These are phyloP conservation scores for Glaucomys volans DNA, from an alignment of 2,113 vertebrate genomes.

Conservation along the genomic window DNA sequence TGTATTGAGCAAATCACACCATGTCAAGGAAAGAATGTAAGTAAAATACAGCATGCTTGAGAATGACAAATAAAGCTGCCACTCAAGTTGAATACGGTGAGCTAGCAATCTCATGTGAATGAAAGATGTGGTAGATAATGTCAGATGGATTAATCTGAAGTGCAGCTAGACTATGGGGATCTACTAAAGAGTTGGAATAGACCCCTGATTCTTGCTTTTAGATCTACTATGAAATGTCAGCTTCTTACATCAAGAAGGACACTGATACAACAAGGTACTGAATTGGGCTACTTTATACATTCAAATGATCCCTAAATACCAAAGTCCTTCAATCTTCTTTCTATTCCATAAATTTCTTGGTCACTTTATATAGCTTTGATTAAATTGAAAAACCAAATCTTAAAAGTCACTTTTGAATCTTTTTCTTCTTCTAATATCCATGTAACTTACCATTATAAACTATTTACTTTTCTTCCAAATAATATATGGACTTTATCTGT, in stretches of 20 bases:
- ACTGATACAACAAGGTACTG: not conserved
- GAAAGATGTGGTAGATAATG: not conserved
- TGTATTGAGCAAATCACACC: conserved; percentile 3
- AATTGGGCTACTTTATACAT: not conserved
- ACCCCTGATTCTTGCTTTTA: not conserved
- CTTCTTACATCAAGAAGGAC: not conserved
- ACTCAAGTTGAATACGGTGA: not conserved
- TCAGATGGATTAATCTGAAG: not conserved
- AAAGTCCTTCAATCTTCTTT: not conserved
- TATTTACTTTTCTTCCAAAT: not conserved
- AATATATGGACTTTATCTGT: not conserved
- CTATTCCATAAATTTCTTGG: not conserved
- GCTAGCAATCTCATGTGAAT: not conserved
- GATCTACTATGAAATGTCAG: not conserved
- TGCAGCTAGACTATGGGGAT: not conserved
- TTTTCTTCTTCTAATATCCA: not conserved
- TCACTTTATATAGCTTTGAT: not conserved
- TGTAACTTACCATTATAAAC: not conserved
- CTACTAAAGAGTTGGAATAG: not conserved
- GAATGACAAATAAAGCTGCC: conserved; percentile 11
- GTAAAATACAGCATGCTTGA: not conserved
- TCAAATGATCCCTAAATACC: not conserved
- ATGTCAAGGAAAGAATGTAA: not conserved
- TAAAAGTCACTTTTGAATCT: not conserved
- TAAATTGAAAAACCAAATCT: not conserved